Base-by-base conservation (phyloP, 1,140 invertebrate genomes). In the Mylabris phalerata region DNA sequence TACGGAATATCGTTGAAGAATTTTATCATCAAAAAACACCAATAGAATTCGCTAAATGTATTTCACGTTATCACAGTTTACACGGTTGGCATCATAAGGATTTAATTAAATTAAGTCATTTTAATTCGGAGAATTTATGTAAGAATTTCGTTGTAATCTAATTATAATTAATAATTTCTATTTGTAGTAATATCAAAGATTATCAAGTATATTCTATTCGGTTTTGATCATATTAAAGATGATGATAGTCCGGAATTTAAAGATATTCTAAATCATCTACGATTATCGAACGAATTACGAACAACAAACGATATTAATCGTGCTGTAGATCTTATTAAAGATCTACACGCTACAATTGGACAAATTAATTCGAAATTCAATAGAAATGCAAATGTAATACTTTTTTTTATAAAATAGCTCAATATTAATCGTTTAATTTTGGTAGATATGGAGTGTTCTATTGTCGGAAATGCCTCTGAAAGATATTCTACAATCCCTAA, bases 71-170 rank as follows among this genome's bases (percentile, higher is more conserved):
- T 47, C 78, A 75, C 55, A 74, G 79, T 11, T 76, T 79, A 60
- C 77, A 84, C 60, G 79, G 79, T 1, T 87, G 84, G 83, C 78
- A 78, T 2, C 86, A 88, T 67, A 81, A 80, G 59, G 85, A 88
- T 69, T 71, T 86, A n/a, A 72, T 88, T 2, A 83, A 83, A 64
- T 71, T 87, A 4, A 72, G 77, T 11, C 86, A 87, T 74, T 67
- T 76, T 2, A 78, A 78, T 66, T 40, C 65, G 45, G 68, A 69
- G 47, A 69, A 73, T 59, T 63, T 71, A 67, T 71, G 80, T 81
- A 73, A 66, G 62, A 69, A 51, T 51, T 32, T 7, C 32, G 0
- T 32, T 32, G 2, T 19, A 7, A 10, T 2, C 7, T 10, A 10
- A 44, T 44, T 43, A 43, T 57, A 10, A 19, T 47, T 26, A 4